A percentile compares a stretch with the other conserved stretches of the same genome.
Evolutionary conservation across 2,888 invertebrate genomes (phyloP).

Genomic region (Phengaris arion): DNA sequence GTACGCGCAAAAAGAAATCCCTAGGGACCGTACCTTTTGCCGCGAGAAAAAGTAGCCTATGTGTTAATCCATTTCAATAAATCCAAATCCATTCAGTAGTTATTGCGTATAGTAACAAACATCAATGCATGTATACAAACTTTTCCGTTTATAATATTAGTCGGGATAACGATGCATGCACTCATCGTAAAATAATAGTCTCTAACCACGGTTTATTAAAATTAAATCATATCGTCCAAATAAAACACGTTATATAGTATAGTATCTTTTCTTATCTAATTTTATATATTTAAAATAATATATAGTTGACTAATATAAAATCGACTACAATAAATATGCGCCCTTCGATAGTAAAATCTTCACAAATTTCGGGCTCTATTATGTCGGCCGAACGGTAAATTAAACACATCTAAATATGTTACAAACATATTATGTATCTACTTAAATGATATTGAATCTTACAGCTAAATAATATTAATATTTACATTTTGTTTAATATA

Average conservation of each 20-base stretch:
- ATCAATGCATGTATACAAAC: too few species aligned
- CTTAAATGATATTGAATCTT: constrained; percentile 61
- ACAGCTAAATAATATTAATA: constrained; percentile 56
- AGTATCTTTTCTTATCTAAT: constrained; percentile 64
- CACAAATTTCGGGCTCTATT: constrained; percentile 39
- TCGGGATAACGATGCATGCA: too few species aligned
- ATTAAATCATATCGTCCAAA: constrained; percentile 37
- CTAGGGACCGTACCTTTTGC: too few species aligned
- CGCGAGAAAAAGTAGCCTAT: too few species aligned
- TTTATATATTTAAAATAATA: constrained; percentile 60
- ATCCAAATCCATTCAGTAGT: too few species aligned
- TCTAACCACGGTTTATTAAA: background rate
- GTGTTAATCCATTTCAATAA: too few species aligned
- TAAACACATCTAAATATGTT: constrained; percentile 71
- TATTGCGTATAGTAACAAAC: too few species aligned
- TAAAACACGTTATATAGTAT: constrained; percentile 60
- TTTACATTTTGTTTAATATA: constrained; percentile 57
- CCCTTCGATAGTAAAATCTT: constrained; percentile 32
- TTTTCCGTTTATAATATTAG: too few species aligned
- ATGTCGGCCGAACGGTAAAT: constrained; percentile 57
- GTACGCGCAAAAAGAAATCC: too few species aligned
- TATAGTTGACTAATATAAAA: constrained; percentile 59
- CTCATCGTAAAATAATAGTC: too few species aligned
- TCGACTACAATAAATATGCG: constrained; percentile 51
- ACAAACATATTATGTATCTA: constrained; percentile 64